Evolutionary conservation across 2,888 invertebrate species (phyloP).

Genomic region (Galerucella calmariensis): DNA sequence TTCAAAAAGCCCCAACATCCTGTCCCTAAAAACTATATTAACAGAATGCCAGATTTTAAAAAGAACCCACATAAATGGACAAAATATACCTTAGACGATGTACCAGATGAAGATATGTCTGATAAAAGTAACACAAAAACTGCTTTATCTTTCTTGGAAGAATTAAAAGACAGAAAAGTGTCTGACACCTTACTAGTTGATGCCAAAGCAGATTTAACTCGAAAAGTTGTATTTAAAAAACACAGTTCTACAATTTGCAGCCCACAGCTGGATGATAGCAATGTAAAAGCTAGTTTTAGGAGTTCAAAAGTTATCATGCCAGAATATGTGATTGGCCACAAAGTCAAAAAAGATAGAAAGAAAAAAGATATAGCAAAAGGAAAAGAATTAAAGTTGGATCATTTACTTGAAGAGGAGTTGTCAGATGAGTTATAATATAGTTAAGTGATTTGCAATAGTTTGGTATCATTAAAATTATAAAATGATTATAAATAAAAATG

Average conservation of each 20-base stretch:
- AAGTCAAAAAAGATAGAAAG: constrained; percentile 67
- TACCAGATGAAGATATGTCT: constrained; percentile 79
- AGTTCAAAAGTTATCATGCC: constrained; percentile 82
- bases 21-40: constrained; percentile 63
- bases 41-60: constrained; percentile 69
- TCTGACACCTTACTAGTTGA: constrained; percentile 41
- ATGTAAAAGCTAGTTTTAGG: constrained; percentile 69
- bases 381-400: constrained; percentile 68
- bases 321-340: constrained; percentile 82
- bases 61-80: constrained; percentile 86
- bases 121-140: constrained; percentile 81
- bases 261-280: constrained; percentile 40
- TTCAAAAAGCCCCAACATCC: constrained; percentile 80
- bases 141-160: constrained; percentile 79
- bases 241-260: constrained; percentile 19
- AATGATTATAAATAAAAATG: neutral
- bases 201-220: constrained; percentile 50
- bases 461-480: neutral
- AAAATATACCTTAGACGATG: constrained; percentile 83
- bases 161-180: constrained; percentile 68
- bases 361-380: constrained; percentile 44
- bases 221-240: constrained; percentile 59
- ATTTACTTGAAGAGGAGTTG: constrained; percentile 66
- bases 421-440: constrained; percentile 48
- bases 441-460: neutral